These are phyloP conservation scores for Campoletis raptor DNA, from an alignment of 2,888 invertebrate species.

Conservation along the genomic window DNA sequence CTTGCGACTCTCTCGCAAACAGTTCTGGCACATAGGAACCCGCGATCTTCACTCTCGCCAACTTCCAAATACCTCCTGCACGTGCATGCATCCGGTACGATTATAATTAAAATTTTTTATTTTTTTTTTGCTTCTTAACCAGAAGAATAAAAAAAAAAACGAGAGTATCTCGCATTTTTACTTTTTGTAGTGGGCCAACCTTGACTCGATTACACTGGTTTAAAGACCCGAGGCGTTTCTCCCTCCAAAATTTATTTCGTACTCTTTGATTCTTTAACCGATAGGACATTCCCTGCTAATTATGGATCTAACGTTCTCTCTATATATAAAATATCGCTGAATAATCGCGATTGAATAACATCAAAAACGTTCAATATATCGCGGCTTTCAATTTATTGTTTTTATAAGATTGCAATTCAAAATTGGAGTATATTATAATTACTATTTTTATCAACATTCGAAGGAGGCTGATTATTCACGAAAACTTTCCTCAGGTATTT, in stretches of 20 bases:
- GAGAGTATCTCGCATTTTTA: constrained; percentile 19
- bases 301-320: constrained; percentile 18
- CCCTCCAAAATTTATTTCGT: neutral
- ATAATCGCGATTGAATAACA: constrained; percentile 11
- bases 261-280: constrained; percentile 4
- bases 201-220: constrained; percentile 34
- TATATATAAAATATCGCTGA: neutral
- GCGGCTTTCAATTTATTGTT: neutral
- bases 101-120: constrained; percentile 43
- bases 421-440: neutral
- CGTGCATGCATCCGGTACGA: constrained; percentile 57
- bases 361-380: neutral
- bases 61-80: constrained; percentile 60
- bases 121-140: constrained; percentile 6
- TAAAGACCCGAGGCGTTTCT: constrained; percentile 17
- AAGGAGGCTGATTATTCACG: neutral
- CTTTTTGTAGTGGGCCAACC: constrained; percentile 17
- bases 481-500: neutral
- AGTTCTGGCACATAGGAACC: constrained; percentile 51
- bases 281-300: constrained; percentile 35
- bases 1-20: constrained; percentile 59
- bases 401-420: neutral
- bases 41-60: constrained; percentile 58
- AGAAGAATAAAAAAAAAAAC: constrained; percentile 9
- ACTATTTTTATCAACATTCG: neutral